Percentiles rank a stretch among this genome's conserved stretches.
Evolutionary conservation across 2,113 vertebrate genomes (phyloP).

Genomic region (Dryoscopus gambensis): DNA sequence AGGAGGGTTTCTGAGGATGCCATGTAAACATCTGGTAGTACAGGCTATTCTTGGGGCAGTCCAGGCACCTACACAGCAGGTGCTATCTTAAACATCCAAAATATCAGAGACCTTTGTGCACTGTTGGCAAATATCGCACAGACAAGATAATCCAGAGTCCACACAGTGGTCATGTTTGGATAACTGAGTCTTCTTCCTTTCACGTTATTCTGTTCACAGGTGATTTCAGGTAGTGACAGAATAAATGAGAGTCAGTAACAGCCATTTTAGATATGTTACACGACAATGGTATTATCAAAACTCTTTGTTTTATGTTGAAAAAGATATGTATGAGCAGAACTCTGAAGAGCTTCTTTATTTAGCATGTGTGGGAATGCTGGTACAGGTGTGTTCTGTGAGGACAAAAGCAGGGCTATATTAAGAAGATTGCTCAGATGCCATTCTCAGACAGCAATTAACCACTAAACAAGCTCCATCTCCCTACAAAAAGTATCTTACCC

Average conservation of each 20-base stretch:
- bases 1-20: not conserved
- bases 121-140: not conserved
- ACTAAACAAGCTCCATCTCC: not conserved
- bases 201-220: not conserved
- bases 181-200: not conserved
- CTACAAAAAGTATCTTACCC: not conserved
- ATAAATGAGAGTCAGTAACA: not conserved
- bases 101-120: not conserved
- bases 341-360: constrained; percentile 1
- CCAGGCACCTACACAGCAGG: not conserved
- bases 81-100: not conserved
- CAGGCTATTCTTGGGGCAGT: not conserved
- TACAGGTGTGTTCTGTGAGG: not conserved
- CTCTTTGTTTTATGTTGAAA: not conserved
- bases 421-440: not conserved
- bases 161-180: not conserved
- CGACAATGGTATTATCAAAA: not conserved
- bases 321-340: not conserved
- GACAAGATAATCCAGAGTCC: not conserved
- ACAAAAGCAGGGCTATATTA: not conserved
- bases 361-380: not conserved
- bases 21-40: not conserved
- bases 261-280: not conserved
- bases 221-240: not conserved
- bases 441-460: not conserved